These are phyloP conservation scores for Drosophila testacea DNA, from an alignment of 2,888 invertebrate species.

Conservation along the genomic window DNA sequence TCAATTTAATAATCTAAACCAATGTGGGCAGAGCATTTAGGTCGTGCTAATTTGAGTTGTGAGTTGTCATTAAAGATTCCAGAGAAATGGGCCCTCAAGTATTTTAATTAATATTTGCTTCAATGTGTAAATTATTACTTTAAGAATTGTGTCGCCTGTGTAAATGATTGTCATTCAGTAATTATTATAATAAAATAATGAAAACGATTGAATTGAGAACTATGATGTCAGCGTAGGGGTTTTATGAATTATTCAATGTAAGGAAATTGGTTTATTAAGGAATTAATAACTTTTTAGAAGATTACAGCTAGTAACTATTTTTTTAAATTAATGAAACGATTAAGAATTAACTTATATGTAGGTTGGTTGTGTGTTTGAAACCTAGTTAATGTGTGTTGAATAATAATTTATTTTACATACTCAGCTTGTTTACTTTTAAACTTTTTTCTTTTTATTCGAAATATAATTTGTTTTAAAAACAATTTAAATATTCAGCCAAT, in stretches of 20 bases:
- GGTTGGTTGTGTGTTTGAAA: too few relatives aligned
- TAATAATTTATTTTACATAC: background rate
- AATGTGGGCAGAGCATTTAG: constrained; percentile 41
- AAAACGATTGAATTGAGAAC: constrained; percentile 1
- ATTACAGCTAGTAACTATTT: too few relatives aligned
- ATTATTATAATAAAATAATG: background rate
- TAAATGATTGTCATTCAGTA: background rate
- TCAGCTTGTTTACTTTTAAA: background rate
- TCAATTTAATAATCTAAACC: constrained; percentile 74
- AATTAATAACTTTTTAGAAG: too few relatives aligned
- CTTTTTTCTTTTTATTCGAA: background rate
- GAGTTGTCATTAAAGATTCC: constrained; percentile 34
- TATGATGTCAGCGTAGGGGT: background rate
- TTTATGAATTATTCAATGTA: background rate
- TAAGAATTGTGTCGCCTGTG: constrained; percentile 2
- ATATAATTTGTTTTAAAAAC: too few relatives aligned
- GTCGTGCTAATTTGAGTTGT: constrained; percentile 49
- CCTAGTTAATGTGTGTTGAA: background rate
- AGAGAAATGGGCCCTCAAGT: background rate
- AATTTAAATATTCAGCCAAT: background rate
- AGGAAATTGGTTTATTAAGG: background rate
- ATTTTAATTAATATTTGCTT: constrained; percentile 35
- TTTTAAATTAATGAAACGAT: too few relatives aligned
- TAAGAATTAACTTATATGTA: too few relatives aligned
- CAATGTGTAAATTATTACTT: background rate